Evolutionary conservation across 2,797 vertebrate species (phyloP).

Genomic region (Alfaro cultratus): DNA sequence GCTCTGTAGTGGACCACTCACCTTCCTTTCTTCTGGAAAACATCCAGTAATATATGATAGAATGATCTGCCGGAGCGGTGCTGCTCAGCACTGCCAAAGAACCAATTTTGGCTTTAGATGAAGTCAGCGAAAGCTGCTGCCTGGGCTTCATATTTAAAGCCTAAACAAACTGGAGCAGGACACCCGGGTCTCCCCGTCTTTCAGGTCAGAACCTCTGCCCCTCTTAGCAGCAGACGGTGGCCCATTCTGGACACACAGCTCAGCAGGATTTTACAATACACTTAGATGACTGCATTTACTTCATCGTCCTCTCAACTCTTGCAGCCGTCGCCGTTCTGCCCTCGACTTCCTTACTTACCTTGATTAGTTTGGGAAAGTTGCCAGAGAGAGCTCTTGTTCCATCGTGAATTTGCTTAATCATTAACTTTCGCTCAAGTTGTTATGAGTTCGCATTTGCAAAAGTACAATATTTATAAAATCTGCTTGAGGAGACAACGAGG

Average conservation of each 20-base stretch:
- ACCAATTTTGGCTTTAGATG: slow-evolving; percentile 51
- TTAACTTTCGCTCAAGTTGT: slow-evolving; percentile 16
- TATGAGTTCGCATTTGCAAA: not conserved
- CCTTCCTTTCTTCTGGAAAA: slow-evolving; percentile 33
- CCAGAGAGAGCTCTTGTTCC: slow-evolving; percentile 47
- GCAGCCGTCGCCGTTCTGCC: not conserved
- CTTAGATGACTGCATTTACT: slow-evolving; percentile 47
- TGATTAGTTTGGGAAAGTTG: slow-evolving; percentile 54
- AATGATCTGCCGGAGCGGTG: slow-evolving; percentile 26
- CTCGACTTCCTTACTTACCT: slow-evolving; percentile 39
- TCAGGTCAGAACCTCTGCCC: slow-evolving; percentile 30
- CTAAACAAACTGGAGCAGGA: slow-evolving; percentile 52
- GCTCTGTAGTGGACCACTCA: slow-evolving; percentile 2
- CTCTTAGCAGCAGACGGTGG: slow-evolving; percentile 39
- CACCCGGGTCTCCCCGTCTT: slow-evolving; percentile 3
- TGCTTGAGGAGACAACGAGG: not conserved
- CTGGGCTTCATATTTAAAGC: slow-evolving; percentile 62
- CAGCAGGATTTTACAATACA: slow-evolving; percentile 55
- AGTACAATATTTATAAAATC: not conserved
- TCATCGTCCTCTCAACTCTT: slow-evolving; percentile 28
- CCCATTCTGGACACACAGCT: slow-evolving; percentile 47
- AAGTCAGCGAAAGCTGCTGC: slow-evolving; percentile 64
- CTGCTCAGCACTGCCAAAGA: slow-evolving; percentile 54
- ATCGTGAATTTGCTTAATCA: slow-evolving; percentile 33
- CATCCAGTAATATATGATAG: slow-evolving; percentile 46